Base-by-base conservation (phyloP, 2,113 vertebrate genomes). In the Dicaeum eximium region DNA sequence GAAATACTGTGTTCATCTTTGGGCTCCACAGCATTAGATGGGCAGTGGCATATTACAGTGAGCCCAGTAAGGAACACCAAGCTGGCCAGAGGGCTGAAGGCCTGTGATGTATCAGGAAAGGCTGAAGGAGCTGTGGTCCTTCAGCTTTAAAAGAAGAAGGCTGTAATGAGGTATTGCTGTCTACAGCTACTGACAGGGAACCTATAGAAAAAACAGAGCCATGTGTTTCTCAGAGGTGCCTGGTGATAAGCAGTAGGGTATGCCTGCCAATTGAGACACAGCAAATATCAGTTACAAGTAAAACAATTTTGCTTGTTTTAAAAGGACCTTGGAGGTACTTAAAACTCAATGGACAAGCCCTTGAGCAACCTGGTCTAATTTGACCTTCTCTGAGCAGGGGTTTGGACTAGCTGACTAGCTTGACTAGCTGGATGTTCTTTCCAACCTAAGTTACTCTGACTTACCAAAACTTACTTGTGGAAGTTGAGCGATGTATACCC, bases 401-500 rank as follows among this genome's bases (percentile, higher is more conserved):
- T 21, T 30, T 78, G 24, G 50, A 44, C 24, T 66, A 71, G 24
- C 35, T 77, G 45, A 72, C 30, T n/a, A n/a, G n/a, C n/a, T n/a
- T n/a, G n/a, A n/a, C n/a, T n/a, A 30, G 77, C 30, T 14, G 57
- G 37, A 51, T 67, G 7, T n/a, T 66, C 28, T 17, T 75, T 71
- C 62, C 11, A 31, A 24, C 22, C 22, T 53, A 48, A 82, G 7
- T 60, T 64, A 50, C 10, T 58, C 38, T 75, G 25, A 71, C 37
- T 56, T 58, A 13, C 4, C 31, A 77, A 13, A 69, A 64, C 21
- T 53, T 45, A n/a, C 12, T 80, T 61, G 21, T 51, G 47, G 45
- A 66, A 45, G 22, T 35, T 77, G n/a, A 27, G 9, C 3, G 7
- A 23, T 0, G 0, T 33, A 71, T 53, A 57, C 11, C 13, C 5